Evolutionary conservation across 2,797 vertebrate genomes (phyloP).

Genomic region (Myoxocephalus aenaeus): DNA sequence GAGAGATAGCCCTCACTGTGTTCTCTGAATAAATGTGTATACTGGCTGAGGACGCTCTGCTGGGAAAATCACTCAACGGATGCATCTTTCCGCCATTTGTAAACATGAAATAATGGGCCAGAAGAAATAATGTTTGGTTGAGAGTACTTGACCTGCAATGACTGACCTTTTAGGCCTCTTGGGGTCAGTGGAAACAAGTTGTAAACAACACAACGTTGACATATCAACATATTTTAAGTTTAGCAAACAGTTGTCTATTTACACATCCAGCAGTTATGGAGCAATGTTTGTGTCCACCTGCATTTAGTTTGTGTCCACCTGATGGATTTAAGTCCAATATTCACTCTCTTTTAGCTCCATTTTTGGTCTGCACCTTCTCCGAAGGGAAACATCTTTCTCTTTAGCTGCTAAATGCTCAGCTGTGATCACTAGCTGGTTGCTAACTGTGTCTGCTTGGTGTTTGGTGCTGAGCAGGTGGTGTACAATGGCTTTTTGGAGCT

Average conservation of each 20-base stretch:
- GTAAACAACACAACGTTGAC: background rate
- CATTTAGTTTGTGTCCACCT: background rate
- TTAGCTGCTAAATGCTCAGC: background rate
- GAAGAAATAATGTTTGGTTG: background rate
- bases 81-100: background rate
- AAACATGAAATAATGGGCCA: background rate
- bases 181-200: background rate
- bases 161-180: background rate
- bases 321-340: background rate
- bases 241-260: background rate
- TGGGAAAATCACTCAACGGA: background rate
- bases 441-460: background rate
- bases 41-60: background rate
- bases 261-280: background rate
- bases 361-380: background rate
- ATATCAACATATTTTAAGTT: background rate
- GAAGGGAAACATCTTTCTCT: background rate
- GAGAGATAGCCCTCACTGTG: slow-evolving; percentile 51
- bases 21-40: slow-evolving; percentile 23
- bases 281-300: background rate
- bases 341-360: background rate
- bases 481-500: background rate
- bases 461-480: background rate
- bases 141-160: background rate
- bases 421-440: background rate